Percentiles rank a stretch among this genome's conserved stretches.
Evolutionary conservation across 2,888 invertebrate species (phyloP).

Genomic region (Saturnia japonica): DNA sequence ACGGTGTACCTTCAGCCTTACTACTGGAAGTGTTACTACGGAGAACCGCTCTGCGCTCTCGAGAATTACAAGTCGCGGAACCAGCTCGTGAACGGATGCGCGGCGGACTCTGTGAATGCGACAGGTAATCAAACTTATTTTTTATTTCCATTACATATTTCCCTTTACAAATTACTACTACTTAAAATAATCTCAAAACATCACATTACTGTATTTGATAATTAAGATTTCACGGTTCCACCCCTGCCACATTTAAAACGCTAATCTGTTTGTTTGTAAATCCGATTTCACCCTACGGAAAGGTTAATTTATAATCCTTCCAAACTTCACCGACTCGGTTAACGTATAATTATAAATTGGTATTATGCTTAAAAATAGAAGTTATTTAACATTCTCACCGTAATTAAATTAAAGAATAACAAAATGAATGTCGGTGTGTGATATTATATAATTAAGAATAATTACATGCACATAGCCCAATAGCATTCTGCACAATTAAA

Average conservation of each 20-base stretch:
- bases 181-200: background rate
- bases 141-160: background rate
- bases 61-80: slow-evolving; percentile 62
- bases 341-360: slow-evolving; percentile 1
- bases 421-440: too few relatives aligned
- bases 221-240: background rate
- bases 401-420: background rate
- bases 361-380: background rate
- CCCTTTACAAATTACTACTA: background rate
- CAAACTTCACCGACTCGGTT: slow-evolving; percentile 13
- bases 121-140: slow-evolving; percentile 69
- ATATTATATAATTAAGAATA: too few relatives aligned
- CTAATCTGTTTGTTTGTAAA: slow-evolving; percentile 9
- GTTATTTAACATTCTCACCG: background rate
- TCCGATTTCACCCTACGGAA: slow-evolving; percentile 16
- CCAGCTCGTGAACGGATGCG: slow-evolving; percentile 82
- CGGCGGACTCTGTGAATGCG: slow-evolving; percentile 93
- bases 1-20: slow-evolving; percentile 94
- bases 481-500: too few relatives aligned
- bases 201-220: background rate
- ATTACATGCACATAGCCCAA: too few relatives aligned
- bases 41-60: slow-evolving; percentile 89
- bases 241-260: slow-evolving; percentile 4
- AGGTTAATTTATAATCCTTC: slow-evolving; percentile 20
- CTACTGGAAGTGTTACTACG: slow-evolving; percentile 91